A percentile compares a stretch with the other conserved stretches of the same genome.
These are phyloP conservation scores for Agonum fuliginosum DNA, from an alignment of 2,888 invertebrate genomes.

Conservation along the genomic window DNA sequence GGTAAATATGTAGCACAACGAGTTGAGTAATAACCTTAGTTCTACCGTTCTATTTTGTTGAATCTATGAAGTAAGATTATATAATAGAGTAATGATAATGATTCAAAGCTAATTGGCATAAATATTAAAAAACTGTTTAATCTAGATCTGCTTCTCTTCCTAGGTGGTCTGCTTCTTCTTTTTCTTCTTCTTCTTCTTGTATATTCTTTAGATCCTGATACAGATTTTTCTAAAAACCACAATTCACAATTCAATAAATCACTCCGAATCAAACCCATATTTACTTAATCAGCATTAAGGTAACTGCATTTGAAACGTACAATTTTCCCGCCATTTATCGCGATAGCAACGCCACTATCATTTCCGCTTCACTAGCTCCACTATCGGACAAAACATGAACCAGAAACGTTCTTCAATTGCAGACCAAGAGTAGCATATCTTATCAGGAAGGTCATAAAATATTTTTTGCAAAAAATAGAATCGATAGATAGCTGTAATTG, in stretches of 20 bases:
- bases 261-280: conserved; percentile 12
- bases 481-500: not conserved
- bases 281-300: conserved; percentile 30
- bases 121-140: too few relatives aligned
- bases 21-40: too few relatives aligned
- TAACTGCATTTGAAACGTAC: conserved; percentile 6
- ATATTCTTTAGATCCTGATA: conserved; percentile 1
- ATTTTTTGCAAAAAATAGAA: not conserved
- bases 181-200: conserved; percentile 8
- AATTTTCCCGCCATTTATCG: conserved; percentile 21
- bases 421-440: not conserved
- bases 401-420: not conserved
- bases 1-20: too few relatives aligned
- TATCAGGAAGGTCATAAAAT: conserved; percentile 19
- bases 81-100: too few relatives aligned
- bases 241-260: conserved; percentile 34
- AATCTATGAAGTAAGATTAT: too few relatives aligned
- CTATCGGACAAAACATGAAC: not conserved
- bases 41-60: too few relatives aligned
- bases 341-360: not conserved
- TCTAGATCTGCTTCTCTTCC: conserved; percentile 15
- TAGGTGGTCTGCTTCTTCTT: not conserved
- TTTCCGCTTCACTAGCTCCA: conserved; percentile 17
- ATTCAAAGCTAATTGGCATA: too few relatives aligned
- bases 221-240: conserved; percentile 2